A percentile compares a stretch with the other conserved stretches of the same genome.
These are phyloP conservation scores for Olivierus martensii DNA, from an alignment of 1,140 invertebrate genomes.

Conservation along the genomic window DNA sequence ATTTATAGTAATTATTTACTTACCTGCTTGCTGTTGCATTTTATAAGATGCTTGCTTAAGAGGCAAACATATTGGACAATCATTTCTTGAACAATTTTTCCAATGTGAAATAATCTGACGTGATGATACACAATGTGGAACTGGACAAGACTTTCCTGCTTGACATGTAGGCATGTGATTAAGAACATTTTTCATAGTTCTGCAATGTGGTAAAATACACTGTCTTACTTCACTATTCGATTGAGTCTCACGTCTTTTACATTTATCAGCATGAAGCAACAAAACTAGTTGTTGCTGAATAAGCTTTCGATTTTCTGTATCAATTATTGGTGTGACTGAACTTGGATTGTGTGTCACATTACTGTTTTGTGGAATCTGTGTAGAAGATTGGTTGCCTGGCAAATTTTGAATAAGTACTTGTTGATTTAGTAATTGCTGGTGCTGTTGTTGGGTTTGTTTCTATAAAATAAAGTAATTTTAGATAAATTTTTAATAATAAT, in stretches of 20 bases:
- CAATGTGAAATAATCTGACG: constrained; percentile 97
- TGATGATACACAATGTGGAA: constrained; percentile 94
- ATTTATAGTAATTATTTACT: too few relatives aligned
- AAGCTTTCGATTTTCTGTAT: constrained; percentile 92
- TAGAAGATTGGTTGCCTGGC: constrained; percentile 4
- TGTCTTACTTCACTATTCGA: constrained; percentile 25
- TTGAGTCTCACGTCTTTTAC: constrained; percentile 70
- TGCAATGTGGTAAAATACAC: constrained; percentile 89
- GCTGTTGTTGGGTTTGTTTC: too few relatives aligned
- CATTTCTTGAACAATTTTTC: constrained; percentile 87
- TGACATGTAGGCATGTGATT: constrained; percentile 97
- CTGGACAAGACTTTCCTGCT: constrained; percentile 72
- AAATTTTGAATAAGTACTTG: constrained; percentile 6
- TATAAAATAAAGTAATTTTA: too few relatives aligned
- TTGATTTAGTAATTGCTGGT: constrained; percentile 6
- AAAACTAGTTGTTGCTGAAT: constrained; percentile 97
- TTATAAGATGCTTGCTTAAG: constrained; percentile 85
- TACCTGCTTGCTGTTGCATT: constrained; percentile 29
- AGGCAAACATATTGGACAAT: constrained; percentile 95
- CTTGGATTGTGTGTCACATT: constrained; percentile 3
- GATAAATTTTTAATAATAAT: too few relatives aligned
- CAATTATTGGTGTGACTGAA: constrained; percentile 44
- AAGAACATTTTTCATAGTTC: constrained; percentile 96
- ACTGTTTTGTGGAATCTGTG: constrained; percentile 8
- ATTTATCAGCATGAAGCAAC: constrained; percentile 95